Percentiles rank a stretch among this genome's conserved stretches.
These are phyloP conservation scores for Myrmecobius fasciatus DNA, from an alignment of 2,113 vertebrate species.

Conservation along the genomic window DNA sequence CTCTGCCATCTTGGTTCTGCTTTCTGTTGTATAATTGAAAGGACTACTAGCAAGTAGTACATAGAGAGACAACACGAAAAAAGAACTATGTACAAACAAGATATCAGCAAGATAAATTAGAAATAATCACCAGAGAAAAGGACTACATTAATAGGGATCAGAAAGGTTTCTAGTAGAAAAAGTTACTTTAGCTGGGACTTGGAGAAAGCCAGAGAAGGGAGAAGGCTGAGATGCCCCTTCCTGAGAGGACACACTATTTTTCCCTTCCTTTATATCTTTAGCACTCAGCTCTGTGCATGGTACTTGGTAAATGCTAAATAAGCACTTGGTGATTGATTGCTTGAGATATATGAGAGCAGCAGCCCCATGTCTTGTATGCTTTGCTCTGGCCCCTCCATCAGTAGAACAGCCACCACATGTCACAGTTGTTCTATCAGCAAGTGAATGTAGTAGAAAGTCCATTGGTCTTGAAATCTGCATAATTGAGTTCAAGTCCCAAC, in stretches of 20 bases:
- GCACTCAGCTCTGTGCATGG: background rate
- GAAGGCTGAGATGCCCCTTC: background rate
- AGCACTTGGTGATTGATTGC: too few species aligned
- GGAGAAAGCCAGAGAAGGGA: background rate
- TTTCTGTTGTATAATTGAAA: too few species aligned
- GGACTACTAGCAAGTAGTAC: too few species aligned
- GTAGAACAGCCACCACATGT: background rate
- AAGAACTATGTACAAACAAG: background rate
- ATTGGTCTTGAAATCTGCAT: background rate
- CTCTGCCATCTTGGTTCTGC: too few species aligned
- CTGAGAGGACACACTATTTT: background rate
- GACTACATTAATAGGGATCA: background rate
- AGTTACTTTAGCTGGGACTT: background rate
- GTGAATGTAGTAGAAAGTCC: background rate
- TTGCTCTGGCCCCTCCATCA: background rate
- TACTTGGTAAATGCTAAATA: background rate
- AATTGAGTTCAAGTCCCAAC: background rate
- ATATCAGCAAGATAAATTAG: background rate
- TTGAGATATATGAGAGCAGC: background rate
- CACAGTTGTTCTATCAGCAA: background rate
- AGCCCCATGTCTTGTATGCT: background rate
- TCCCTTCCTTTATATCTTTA: background rate
- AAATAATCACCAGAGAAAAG: too few species aligned
- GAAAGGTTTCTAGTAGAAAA: background rate
- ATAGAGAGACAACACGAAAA: background rate